These are phyloP conservation scores for Anticlea derivata DNA, from an alignment of 2,888 invertebrate genomes.

Conservation along the genomic window DNA sequence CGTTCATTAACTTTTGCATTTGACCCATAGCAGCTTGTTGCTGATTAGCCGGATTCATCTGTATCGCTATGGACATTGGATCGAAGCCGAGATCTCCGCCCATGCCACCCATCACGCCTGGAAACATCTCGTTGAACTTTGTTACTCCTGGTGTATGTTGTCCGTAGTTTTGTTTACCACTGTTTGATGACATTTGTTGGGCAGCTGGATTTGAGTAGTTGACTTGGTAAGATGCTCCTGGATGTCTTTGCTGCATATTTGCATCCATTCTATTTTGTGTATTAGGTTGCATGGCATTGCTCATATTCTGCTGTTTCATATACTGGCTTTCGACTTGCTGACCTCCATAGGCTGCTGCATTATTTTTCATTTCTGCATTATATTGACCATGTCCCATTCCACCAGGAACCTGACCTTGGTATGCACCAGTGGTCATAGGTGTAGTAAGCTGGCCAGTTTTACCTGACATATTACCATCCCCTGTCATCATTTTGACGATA, in stretches of 20 bases:
- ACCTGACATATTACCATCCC: constrained; percentile 36
- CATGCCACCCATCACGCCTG: constrained; percentile 64
- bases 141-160: constrained; percentile 59
- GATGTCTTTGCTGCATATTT: constrained; percentile 35
- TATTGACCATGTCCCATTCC: constrained; percentile 32
- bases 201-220: constrained; percentile 34
- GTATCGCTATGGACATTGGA: constrained; percentile 76
- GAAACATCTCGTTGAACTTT: constrained; percentile 75
- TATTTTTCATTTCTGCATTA: constrained; percentile 28
- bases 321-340: constrained; percentile 38
- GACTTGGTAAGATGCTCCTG: constrained; percentile 18
- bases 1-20: constrained; percentile 61
- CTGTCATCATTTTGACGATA: constrained; percentile 64
- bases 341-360: constrained; percentile 24
- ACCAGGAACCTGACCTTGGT: constrained; percentile 39
- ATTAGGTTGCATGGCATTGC: constrained; percentile 19
- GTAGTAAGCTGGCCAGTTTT: constrained; percentile 24
- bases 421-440: constrained; percentile 43
- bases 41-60: constrained; percentile 76
- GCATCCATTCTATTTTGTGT: constrained; percentile 32
- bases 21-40: constrained; percentile 58
- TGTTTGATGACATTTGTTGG: constrained; percentile 38
- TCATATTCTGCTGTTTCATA: constrained; percentile 42
- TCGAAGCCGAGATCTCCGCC: constrained; percentile 69
- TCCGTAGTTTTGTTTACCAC: constrained; percentile 42